Base-by-base conservation (phyloP, 2,113 vertebrate genomes). In the Terrapene triunguis region DNA sequence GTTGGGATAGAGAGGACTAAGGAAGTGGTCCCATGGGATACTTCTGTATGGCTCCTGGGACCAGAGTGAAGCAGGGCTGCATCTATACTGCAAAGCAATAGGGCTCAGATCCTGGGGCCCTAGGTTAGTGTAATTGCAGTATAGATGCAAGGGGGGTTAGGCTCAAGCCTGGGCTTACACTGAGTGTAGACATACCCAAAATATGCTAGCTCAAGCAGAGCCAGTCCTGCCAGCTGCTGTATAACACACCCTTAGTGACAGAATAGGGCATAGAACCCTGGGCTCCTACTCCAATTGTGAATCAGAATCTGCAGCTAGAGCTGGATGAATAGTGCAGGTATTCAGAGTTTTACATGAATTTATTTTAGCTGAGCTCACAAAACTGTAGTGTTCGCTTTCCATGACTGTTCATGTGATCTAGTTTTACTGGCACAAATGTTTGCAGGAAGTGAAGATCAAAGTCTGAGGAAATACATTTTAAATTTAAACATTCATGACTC, bases 401-500 rank as follows among this genome's bases (percentile, higher is more conserved):
- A 8, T 50, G 88, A 94, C 65, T 2, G 8, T 88, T 93, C 91
- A 82, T 57, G 74, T 91, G 94, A 94, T 89, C 65, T 88, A 89
- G 86, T n/a, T 96, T 90, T 69, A 88, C 85, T 35, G 12, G 79
- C 79, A 89, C 90, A 97, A 97, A 93, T 96, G 88, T 85, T 89
- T 96, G 89, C 80, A 94, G 93, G 79, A 89, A 92, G 44, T 51
- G 53, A 42, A 92, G 96, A 95, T 84, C 48, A 89, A 95, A 95
- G 95, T 35, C 25, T 54, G 89, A 95, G 57, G 89, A 95, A 95
- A 88, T 4, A 11, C 44, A 81, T 95, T 95, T 89, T 8, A 6
- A 14, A 0, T 16, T 38, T 82, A 50, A 83, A 87, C 27, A 89
- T 47, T 47, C 57, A 74, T 47, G 7, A 91, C 81, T 81, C 53